Conservation (phyloP, 2,888 invertebrate species). For the Coronaproctus castanopsis region DNA sequence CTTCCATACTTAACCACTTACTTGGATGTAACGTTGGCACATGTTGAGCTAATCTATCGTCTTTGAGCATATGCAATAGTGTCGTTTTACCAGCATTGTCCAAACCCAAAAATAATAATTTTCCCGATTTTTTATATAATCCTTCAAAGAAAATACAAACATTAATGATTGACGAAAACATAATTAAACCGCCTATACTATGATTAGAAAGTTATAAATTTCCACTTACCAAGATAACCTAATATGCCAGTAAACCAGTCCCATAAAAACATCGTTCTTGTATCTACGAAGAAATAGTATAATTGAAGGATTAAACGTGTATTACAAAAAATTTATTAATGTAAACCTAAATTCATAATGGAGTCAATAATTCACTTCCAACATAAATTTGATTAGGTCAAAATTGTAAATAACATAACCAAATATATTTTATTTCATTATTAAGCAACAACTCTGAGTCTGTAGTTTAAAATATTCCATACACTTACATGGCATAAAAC, state of each 20-base stretch:
- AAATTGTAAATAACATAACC: no score
- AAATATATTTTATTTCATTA: no score
- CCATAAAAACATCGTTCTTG: conserved; percentile 67
- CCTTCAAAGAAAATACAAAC: conserved; percentile 35
- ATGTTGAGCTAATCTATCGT: conserved; percentile 97
- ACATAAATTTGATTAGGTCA: no score
- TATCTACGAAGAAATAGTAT: not conserved
- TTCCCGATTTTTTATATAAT: conserved; percentile 96
- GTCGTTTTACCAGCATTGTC: conserved; percentile 99
- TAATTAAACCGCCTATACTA: not conserved
- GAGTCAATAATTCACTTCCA: no score
- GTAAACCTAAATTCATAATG: no score
- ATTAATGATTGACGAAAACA: not conserved
- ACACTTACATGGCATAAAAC: no score
- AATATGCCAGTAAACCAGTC: conserved; percentile 88
- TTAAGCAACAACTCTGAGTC: no score
- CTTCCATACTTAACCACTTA: no score
- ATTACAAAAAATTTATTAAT: no score
- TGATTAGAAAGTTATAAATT: not conserved
- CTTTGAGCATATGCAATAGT: conserved; percentile 95
- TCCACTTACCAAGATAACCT: conserved; percentile 67
- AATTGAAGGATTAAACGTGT: no score
- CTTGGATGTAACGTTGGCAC: conserved; percentile 71
- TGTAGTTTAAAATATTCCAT: no score
- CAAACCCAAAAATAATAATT: conserved; percentile 87